Conservation (phyloP, 2,113 vertebrate species). For the Festucalex cinctus region DNA sequence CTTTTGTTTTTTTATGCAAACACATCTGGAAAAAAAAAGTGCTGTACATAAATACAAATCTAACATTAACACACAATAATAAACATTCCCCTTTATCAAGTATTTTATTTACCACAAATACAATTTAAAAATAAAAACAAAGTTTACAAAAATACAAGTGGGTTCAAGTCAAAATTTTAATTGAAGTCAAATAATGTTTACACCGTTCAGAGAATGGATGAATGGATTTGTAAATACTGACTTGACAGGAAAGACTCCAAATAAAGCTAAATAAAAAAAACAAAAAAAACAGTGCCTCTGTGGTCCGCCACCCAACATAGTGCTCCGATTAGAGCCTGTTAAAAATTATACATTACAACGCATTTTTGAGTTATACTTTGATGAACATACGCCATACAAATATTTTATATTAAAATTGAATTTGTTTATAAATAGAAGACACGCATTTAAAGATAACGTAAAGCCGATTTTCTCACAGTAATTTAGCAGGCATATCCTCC, state of each 20-base stretch:
- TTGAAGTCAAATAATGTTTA: no score
- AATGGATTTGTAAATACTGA: no score
- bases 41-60: no score
- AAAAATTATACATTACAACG: background rate
- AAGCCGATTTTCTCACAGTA: background rate
- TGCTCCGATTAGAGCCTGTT: background rate
- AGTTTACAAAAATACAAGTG: no score
- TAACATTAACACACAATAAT: no score
- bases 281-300: background rate
- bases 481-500: conserved; percentile 42
- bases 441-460: background rate
- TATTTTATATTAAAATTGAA: background rate
- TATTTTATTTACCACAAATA: no score
- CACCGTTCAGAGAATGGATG: no score
- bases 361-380: background rate
- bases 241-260: background rate
- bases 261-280: background rate
- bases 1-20: no score
- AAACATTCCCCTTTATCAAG: no score
- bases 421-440: background rate
- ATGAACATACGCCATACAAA: background rate
- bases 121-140: no score
- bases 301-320: background rate
- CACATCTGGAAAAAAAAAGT: no score
- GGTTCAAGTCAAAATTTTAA: no score